Percentiles rank a stretch among this genome's conserved stretches.
These are phyloP conservation scores for Canis aureus DNA, from an alignment of 2,113 vertebrate genomes.

Conservation along the genomic window DNA sequence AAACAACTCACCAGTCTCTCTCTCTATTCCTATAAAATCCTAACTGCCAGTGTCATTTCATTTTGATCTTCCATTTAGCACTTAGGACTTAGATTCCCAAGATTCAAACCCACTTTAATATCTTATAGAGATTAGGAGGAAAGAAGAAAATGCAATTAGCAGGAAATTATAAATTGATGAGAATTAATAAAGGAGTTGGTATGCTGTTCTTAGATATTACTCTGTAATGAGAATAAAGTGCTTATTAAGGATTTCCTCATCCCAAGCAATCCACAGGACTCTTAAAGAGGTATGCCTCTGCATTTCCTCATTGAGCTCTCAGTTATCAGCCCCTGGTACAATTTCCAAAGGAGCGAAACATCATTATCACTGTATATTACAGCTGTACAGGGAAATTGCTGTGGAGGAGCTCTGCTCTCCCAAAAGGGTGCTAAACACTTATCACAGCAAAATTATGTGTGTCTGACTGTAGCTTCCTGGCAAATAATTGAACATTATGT, in stretches of 20 bases:
- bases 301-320: background rate
- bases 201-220: background rate
- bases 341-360: background rate
- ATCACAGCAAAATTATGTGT: constrained; percentile 18
- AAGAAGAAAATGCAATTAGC: constrained; percentile 44
- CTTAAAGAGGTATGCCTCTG: background rate
- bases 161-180: constrained; percentile 59
- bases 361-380: background rate
- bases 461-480: background rate
- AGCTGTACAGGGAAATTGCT: background rate
- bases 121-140: background rate
- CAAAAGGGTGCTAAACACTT: constrained; percentile 37
- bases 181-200: constrained; percentile 45
- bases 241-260: constrained; percentile 13
- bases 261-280: background rate
- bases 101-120: background rate
- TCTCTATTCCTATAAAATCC: background rate
- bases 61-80: constrained; percentile 14
- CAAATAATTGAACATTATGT: constrained; percentile 50
- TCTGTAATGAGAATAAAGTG: constrained; percentile 42
- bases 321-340: background rate
- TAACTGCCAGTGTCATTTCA: background rate
- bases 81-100: background rate
- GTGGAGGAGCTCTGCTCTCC: background rate
- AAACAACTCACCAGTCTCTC: background rate